A percentile compares a stretch with the other conserved stretches of the same genome.
These are phyloP conservation scores for Leptinotarsa juncta DNA, from an alignment of 2,888 invertebrate species.

Conservation along the genomic window DNA sequence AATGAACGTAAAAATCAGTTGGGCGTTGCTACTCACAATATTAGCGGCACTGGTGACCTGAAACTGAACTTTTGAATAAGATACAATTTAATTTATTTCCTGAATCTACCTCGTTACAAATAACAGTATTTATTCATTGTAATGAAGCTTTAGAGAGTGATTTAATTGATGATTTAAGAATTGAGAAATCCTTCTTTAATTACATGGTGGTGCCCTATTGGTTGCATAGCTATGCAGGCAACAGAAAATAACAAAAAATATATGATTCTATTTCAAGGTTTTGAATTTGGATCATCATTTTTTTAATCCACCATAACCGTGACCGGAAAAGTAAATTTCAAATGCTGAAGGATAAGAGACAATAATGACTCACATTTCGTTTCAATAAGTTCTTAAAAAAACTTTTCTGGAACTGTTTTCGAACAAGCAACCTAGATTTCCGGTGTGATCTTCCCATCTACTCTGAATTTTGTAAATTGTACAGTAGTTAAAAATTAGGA, in stretches of 20 bases:
- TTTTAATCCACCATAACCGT: not conserved
- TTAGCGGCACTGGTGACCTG: slow-evolving; percentile 39
- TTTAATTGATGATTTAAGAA: not conserved
- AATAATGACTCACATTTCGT: not conserved
- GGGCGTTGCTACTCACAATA: slow-evolving; percentile 28
- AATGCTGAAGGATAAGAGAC: not conserved
- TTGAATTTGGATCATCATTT: too few relatives aligned
- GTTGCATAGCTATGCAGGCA: too few relatives aligned
- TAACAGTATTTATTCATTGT: slow-evolving; percentile 57
- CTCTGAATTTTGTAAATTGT: slow-evolving; percentile 29
- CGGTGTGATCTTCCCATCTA: too few relatives aligned
- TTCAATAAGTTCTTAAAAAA: not conserved
- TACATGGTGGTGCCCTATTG: not conserved
- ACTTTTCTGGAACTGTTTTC: not conserved
- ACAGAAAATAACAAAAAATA: too few relatives aligned
- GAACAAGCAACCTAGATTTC: too few relatives aligned
- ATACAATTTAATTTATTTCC: slow-evolving; percentile 34
- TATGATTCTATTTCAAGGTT: too few relatives aligned
- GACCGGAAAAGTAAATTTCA: not conserved
- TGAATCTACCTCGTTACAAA: slow-evolving; percentile 61
- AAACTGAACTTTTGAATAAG: slow-evolving; percentile 18
- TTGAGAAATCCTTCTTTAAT: not conserved
- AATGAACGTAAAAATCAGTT: slow-evolving; percentile 28
- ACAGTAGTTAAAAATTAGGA: slow-evolving; percentile 16
- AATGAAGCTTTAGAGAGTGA: not conserved